Base-by-base conservation (phyloP, 2,113 vertebrate species). In the Labrus mixtus region DNA sequence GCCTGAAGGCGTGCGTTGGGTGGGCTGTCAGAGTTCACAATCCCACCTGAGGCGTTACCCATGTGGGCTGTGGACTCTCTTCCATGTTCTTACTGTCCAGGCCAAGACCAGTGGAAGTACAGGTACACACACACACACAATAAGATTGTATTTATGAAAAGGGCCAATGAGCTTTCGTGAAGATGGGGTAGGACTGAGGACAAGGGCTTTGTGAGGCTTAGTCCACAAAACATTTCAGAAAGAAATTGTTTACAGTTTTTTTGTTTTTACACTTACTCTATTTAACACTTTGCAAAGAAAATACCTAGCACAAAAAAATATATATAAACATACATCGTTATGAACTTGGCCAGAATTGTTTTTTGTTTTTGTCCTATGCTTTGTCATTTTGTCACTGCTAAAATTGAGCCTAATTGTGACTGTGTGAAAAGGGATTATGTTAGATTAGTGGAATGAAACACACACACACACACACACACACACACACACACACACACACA, bases 51-150 rank as follows among this genome's bases (percentile, higher is more conserved):
- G 97, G 37, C 93, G 96, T 46, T 98, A 95, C 46, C 97, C 97
- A 29, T 99, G 97, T 7, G 95, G 96, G 16, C 76, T 99, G 61
- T 99, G 98, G 98, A 94, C 93, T 8, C 84, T 99, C 56, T 99
- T 98, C 92, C 98, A 99, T 55, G 85, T 96, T 46, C 93, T 99
- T 72, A 97, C 97, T 0, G 93, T 96, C 43, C 95, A 96, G 82
- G 97, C 97, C 60, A 87, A 81, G 55, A 68, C 3, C 33, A 20
- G 10, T 11, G 58, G 56, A 36, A 55, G 37, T 48, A 74, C 88
- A 83, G 90, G 94, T 94, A 88, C 11, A 20, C 10, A 39, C 73
- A 64, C 29, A 58, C 76, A 73, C 57, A 23, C 65, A 33, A 36
- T 8, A 7, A 66, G 7, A 60, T 75, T 68, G 36, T 67, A 15